Evolutionary conservation across 2,797 vertebrate species (phyloP), one percentile per base, ranked within the genome.

Genomic region (Picus viridis): DNA sequence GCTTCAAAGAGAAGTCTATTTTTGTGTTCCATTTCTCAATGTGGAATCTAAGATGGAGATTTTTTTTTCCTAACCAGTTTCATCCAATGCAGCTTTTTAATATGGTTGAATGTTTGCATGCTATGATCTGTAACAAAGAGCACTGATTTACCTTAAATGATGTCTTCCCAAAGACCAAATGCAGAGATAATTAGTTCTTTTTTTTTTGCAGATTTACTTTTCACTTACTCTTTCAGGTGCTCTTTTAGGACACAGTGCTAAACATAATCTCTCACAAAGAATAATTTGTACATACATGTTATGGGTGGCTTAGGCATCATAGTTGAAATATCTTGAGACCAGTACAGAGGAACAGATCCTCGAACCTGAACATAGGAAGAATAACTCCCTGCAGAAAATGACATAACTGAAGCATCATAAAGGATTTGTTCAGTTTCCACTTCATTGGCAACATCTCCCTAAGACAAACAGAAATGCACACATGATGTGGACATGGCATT

Each of bases 261-360:
- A 53, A 8, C 13, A 63, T 23, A 58, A 82, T 15, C 64, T 84
- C 83, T 17, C 41, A 86, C 41, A 82, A 82, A 90, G 36, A 74
- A 71, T 61, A 78, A 85, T 53, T 51, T 86, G 23, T 65, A 97
- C 97, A 4, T 97, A 99, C 99, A 59, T 92, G 99, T 98, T 96
- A 99, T 99, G 3, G 99, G 99, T 22, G 99, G 99, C 84, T 99
- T 99, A 45, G 99, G 99, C 99, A 99, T 99, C 99, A 99, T 99
- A 80, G 99, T 99, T 84, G 99, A 99, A 97, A 99, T 99, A 97
- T 99, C 99, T 93, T 99, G 99, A 87, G 99, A 99, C 99, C 99
- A 99, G 96, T 99, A 99, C 12, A 99, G 98, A 12, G 99, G 99
- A 65, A 99, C 99, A 6, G 99, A 99, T 70, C 99, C 99, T 97